Conservation (phyloP, 2,797 vertebrate genomes). For the Natrix natrix region DNA sequence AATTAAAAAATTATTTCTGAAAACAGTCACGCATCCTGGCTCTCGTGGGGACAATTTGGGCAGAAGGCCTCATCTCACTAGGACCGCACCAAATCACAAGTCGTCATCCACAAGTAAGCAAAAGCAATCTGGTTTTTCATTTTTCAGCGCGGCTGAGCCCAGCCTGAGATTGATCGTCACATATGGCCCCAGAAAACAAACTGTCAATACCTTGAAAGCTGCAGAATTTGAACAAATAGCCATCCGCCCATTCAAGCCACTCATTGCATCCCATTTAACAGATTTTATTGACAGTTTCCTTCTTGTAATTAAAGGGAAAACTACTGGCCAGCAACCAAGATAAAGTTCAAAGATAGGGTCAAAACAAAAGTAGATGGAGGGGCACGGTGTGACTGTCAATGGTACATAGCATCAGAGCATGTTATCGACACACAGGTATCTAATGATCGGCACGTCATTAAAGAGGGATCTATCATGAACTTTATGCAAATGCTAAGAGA, state of each 20-base stretch:
- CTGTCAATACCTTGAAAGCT: conserved; percentile 92
- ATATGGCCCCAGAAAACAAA: conserved; percentile 93
- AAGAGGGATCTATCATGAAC: conserved; percentile 92
- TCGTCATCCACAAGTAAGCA: conserved; percentile 84
- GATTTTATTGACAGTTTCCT: conserved; percentile 99
- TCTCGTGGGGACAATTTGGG: conserved; percentile 85
- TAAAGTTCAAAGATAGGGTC: conserved; percentile 99
- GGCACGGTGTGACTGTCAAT: conserved; percentile 84
- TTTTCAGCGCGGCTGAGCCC: conserved; percentile 90
- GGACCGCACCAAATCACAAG: conserved; percentile 78
- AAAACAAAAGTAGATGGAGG: conserved; percentile 90
- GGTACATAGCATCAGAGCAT: conserved; percentile 87
- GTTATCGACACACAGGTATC: conserved; percentile 93
- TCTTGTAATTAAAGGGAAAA: conserved; percentile 99
- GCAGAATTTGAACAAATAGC: conserved; percentile 95
- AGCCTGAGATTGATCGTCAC: conserved; percentile 92
- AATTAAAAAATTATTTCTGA: conserved; percentile 90
- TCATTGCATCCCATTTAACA: conserved; percentile 98
- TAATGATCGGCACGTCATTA: conserved; percentile 96
- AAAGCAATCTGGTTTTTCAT: conserved; percentile 88
- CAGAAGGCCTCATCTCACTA: conserved; percentile 81
- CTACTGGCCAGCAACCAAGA: conserved; percentile 98
- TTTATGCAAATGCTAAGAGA: conserved; percentile 93
- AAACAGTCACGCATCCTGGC: conserved; percentile 77
- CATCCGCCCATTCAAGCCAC: conserved; percentile 85